phyloP scores from a whole-genome alignment of 2,113 vertebrate species.

The Meles meles region DNA sequence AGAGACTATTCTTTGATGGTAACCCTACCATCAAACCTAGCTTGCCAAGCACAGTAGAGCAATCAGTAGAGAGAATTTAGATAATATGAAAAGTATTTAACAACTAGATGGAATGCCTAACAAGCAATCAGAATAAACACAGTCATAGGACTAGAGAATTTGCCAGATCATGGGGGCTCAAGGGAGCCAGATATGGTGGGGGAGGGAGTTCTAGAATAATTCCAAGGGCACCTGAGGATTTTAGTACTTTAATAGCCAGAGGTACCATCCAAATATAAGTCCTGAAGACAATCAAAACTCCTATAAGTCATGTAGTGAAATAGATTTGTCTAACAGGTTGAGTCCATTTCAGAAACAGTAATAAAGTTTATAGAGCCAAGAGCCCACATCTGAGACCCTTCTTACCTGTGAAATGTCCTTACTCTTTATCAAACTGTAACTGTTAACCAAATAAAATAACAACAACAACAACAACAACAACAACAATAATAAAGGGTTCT shows the following conservation, averaged over 20 bases:
- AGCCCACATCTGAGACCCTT: neutral
- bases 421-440: neutral
- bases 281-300: neutral
- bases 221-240: neutral
- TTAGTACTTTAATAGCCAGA: neutral
- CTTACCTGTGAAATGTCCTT: neutral
- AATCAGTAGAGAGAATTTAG: conserved; percentile 30
- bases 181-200: neutral
- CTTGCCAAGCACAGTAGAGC: neutral
- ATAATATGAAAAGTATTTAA: conserved; percentile 23
- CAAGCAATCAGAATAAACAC: neutral
- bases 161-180: neutral
- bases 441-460: neutral
- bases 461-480: neutral
- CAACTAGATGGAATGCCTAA: neutral
- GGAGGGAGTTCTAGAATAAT: neutral
- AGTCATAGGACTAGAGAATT: neutral
- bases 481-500: neutral
- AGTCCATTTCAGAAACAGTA: neutral
- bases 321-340: neutral
- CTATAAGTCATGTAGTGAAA: neutral
- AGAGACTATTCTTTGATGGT: neutral
- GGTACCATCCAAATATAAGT: neutral
- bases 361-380: neutral
- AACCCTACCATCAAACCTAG: neutral